A percentile compares a stretch with the other conserved stretches of the same genome.
These are phyloP conservation scores for Halictus ligatus DNA, from an alignment of 2,888 invertebrate genomes.

Conservation along the genomic window DNA sequence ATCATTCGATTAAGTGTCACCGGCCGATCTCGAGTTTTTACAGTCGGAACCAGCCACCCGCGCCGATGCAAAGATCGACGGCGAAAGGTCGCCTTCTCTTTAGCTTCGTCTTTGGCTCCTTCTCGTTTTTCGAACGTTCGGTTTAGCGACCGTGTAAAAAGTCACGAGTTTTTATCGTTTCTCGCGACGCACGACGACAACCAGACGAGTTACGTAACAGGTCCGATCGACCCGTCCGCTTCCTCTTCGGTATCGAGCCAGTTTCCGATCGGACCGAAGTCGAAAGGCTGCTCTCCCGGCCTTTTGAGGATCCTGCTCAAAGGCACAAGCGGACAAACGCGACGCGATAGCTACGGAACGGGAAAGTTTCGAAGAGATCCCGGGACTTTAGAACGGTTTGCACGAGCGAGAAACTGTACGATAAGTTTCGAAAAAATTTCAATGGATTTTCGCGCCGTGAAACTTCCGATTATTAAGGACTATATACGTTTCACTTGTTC, in stretches of 20 bases:
- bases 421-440: too few species aligned
- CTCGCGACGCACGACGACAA: neutral
- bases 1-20: constrained; percentile 41
- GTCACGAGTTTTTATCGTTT: constrained; percentile 14
- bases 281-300: constrained; percentile 1
- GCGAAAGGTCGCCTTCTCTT: neutral
- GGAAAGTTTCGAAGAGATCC: neutral
- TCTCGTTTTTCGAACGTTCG: constrained; percentile 1
- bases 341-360: neutral
- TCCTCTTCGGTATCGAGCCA: neutral
- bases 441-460: too few species aligned
- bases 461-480: neutral
- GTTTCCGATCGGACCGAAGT: constrained; percentile 9
- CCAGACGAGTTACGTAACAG: neutral
- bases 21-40: neutral
- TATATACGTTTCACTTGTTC: too few species aligned
- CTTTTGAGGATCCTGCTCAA: neutral
- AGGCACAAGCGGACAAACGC: neutral
- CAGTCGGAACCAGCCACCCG: neutral
- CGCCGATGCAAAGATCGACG: neutral
- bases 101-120: neutral
- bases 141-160: constrained; percentile 20
- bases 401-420: neutral
- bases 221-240: constrained; percentile 7
- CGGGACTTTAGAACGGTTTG: neutral